Evolutionary conservation across 2,888 invertebrate genomes (phyloP), one percentile per base, ranked within the genome.

Genomic region (Acleris holmiana): DNA sequence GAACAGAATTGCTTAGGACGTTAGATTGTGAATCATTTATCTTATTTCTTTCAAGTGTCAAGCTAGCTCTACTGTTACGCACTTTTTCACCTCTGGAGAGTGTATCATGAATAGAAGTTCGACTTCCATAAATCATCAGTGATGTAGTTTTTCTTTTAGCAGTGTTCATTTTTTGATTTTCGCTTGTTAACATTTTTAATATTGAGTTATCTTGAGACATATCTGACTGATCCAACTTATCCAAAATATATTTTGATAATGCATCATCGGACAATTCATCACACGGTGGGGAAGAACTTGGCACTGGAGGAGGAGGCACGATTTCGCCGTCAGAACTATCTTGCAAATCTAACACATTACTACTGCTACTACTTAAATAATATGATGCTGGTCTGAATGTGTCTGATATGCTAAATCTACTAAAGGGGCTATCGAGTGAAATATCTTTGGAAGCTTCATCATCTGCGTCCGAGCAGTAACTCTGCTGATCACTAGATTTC

Each of bases 351-450:
- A 94, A 93, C 35, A 94, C 86, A 63, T 93, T 93, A 74, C 94
- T 94, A 76, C 95, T 96, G 1, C 95, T 96, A 1, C 95, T 94
- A 23, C 96, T 95, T 49, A 97, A 83, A 82, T 97, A 98, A 79
- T 97, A 98, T 0, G 97, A 97, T 0, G 97, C 97, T 0, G 97
- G 97, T 60, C 97, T 93, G 79, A 97, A 98, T 1, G 96, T 97
- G 79, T 98, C 97, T 1, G 97, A 97, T 63, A 97, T 93, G 84
- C 97, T 97, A 79, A 97, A 97, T 71, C 97, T 93, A 73, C 83
- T 90, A 69, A 88, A 93, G 5, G 93, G 92, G 0, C 95, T 94
- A 74, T 96, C 95, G 50, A 95, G 93, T 2, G 96, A 95, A 57
- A 95, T 86, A 71, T 97, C 96, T 85, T 96, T 97, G 2, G 95